These are phyloP conservation scores for Porites lobata DNA, from an alignment of 92 coral and sea anemone species.

Conservation along the genomic window DNA sequence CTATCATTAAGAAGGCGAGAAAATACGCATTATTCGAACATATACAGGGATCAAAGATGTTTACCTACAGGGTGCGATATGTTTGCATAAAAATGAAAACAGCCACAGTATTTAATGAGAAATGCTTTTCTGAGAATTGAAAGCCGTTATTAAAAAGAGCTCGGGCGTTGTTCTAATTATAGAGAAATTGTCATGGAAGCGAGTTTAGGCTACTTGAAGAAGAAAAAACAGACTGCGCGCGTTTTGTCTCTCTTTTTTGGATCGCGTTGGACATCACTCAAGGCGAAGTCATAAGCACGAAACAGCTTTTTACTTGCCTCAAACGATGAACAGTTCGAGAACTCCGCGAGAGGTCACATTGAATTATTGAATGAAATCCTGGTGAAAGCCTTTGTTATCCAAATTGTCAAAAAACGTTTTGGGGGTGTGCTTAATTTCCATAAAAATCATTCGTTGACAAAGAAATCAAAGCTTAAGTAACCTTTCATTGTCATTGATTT, in stretches of 20 bases:
- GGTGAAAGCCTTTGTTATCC: slow-evolving; percentile 11
- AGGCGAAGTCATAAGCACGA: too few species aligned
- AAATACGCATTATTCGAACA: slow-evolving; percentile 2
- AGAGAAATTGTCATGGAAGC: slow-evolving; percentile 74
- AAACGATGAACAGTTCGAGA: neutral
- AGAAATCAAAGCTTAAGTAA: slow-evolving; percentile 2
- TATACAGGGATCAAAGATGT: slow-evolving; percentile 44
- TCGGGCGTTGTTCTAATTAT: slow-evolving; percentile 75
- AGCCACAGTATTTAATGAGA: slow-evolving; percentile 73
- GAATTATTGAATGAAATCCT: slow-evolving; percentile 13
- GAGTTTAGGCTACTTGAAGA: neutral
- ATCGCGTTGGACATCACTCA: too few species aligned
- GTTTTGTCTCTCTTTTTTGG: neutral
- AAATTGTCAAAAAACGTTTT: slow-evolving; percentile 9
- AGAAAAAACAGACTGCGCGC: neutral
- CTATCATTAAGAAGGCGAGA: slow-evolving; percentile 5
- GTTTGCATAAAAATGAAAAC: slow-evolving; percentile 71
- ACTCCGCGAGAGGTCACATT: neutral
- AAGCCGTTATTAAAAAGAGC: slow-evolving; percentile 74
- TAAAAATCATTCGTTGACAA: slow-evolving; percentile 38
- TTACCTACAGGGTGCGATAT: slow-evolving; percentile 65
- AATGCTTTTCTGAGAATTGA: slow-evolving; percentile 61
- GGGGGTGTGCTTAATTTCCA: slow-evolving; percentile 44
- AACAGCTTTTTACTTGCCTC: neutral
- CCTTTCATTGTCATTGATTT: slow-evolving; percentile 1